phyloP scores from a whole-genome alignment of 2,888 invertebrate species.

The Amblyteles armatorius region DNA sequence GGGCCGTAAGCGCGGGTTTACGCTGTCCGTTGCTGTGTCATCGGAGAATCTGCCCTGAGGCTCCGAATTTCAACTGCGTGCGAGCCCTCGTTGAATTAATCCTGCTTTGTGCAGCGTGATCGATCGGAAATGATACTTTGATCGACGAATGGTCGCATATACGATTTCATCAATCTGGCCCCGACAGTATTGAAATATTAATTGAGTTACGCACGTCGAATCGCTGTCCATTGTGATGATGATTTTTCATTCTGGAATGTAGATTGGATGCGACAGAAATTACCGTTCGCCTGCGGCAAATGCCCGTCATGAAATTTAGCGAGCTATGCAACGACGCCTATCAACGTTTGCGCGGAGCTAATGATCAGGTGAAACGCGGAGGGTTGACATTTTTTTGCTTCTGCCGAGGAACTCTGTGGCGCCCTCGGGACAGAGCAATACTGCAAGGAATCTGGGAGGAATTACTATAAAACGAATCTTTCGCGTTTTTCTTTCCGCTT shows the following conservation, averaged over 20 bases:
- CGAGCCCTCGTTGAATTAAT: constrained; percentile 10
- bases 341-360: constrained; percentile 4
- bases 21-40: background rate
- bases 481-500: constrained; percentile 40
- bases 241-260: no score
- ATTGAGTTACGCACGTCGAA: no score
- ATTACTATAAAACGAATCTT: constrained; percentile 54
- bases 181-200: background rate
- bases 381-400: background rate
- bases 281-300: background rate
- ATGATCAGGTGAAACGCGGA: constrained; percentile 1
- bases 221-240: no score
- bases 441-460: constrained; percentile 29
- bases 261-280: no score
- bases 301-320: background rate
- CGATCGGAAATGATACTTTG: constrained; percentile 3
- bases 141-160: background rate
- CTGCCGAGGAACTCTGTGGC: background rate
- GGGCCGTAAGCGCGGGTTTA: background rate
- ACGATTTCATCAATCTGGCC: background rate
- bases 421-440: constrained; percentile 26
- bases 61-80: background rate
- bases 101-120: background rate
- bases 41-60: background rate
- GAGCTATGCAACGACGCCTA: background rate